Conservation (phyloP, 2,113 vertebrate genomes). For the Daphoenositta chrysoptera region DNA sequence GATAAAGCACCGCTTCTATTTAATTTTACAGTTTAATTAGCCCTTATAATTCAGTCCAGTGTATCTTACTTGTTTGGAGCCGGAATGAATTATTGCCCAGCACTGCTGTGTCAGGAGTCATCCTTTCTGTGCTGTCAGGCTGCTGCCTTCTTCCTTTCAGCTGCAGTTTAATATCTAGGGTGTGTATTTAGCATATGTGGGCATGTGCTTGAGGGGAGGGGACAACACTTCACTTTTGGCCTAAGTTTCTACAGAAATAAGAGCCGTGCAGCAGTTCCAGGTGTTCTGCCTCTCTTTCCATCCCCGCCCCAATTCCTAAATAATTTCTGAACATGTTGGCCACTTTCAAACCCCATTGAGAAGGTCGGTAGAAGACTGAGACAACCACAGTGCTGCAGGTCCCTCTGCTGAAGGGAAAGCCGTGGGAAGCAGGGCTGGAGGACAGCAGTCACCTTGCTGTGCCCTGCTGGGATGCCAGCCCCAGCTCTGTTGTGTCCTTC, state of each 20-base stretch:
- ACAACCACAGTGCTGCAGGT: neutral
- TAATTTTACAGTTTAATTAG: conserved; percentile 10
- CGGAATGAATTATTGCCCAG: neutral
- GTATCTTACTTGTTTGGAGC: neutral
- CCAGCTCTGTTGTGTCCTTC: neutral
- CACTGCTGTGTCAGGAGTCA: neutral
- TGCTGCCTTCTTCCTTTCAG: neutral
- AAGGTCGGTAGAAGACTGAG: neutral
- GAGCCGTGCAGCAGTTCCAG: neutral
- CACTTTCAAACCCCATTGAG: neutral
- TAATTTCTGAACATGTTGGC: neutral
- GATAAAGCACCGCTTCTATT: neutral
- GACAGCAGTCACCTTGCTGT: neutral
- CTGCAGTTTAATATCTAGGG: neutral
- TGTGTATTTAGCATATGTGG: neutral
- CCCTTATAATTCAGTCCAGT: neutral
- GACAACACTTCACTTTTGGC: neutral
- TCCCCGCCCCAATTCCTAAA: neutral
- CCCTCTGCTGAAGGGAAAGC: neutral
- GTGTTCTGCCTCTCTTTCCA: neutral
- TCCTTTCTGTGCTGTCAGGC: neutral
- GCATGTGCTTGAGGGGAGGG: neutral
- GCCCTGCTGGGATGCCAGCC: neutral
- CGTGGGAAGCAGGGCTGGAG: neutral
- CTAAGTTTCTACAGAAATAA: neutral